A percentile compares a stretch with the other conserved stretches of the same genome.
Evolutionary conservation across 35 echinoderm and acorn worm species (phyloP).

Genomic region (Nesometra sesokonis): DNA sequence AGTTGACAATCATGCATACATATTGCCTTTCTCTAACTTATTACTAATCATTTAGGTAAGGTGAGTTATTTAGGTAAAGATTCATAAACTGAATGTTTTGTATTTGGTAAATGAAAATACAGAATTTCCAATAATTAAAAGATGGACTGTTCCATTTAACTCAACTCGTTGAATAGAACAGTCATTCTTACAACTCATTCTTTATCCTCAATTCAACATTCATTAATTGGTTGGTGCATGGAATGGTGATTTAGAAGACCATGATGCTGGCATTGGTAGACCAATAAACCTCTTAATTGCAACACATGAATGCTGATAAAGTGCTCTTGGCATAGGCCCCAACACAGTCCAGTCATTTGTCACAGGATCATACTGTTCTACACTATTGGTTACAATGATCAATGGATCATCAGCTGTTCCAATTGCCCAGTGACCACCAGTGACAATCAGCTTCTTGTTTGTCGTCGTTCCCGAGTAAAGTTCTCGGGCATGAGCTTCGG

Average conservation of each 20-base stretch:
- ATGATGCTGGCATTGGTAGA: constrained; percentile 31
- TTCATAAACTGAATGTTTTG: too few relatives aligned
- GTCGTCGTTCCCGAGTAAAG: constrained; percentile 88
- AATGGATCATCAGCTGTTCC: constrained; percentile 80
- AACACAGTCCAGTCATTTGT: constrained; percentile 93
- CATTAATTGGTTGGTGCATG: neutral
- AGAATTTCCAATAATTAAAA: too few relatives aligned
- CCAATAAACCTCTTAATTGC: constrained; percentile 95
- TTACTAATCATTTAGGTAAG: too few relatives aligned
- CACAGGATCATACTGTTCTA: constrained; percentile 92
- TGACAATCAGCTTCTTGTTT: constrained; percentile 92
- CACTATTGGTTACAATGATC: constrained; percentile 89
- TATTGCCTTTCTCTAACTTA: too few relatives aligned
- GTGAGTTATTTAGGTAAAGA: too few relatives aligned
- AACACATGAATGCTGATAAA: constrained; percentile 86
- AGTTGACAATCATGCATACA: too few relatives aligned
- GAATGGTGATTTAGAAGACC: neutral
- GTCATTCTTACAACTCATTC: too few relatives aligned
- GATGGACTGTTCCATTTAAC: too few relatives aligned
- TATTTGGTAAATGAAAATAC: too few relatives aligned
- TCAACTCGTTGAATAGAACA: too few relatives aligned
- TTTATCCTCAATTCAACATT: too few relatives aligned
- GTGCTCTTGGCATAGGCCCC: constrained; percentile 73
- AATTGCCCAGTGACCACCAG: constrained; percentile 82
- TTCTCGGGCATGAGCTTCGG: constrained; percentile 81